These are phyloP conservation scores for Sebastes elongatus DNA, from an alignment of 2,797 vertebrate species.

Conservation along the genomic window DNA sequence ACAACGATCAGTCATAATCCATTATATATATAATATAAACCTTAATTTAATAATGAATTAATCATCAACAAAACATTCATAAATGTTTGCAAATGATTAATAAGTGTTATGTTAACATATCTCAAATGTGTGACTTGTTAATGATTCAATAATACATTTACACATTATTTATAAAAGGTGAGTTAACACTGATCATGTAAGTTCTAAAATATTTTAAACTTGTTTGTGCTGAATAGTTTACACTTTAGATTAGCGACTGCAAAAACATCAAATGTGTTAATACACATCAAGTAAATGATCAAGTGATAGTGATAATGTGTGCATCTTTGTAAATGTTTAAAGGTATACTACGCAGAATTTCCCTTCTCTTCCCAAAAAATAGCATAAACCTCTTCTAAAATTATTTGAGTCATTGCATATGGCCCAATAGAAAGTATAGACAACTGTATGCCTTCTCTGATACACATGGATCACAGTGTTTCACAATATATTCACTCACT, in stretches of 20 bases:
- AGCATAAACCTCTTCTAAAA: neutral
- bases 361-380: neutral
- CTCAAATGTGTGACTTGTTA: neutral
- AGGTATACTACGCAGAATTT: neutral
- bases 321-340: neutral
- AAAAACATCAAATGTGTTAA: neutral
- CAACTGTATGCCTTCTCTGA: neutral
- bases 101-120: neutral
- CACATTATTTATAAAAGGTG: neutral
- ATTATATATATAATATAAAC: too few species aligned
- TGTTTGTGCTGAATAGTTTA: neutral
- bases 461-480: too few species aligned
- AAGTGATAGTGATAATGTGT: neutral
- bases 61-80: neutral
- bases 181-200: neutral
- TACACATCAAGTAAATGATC: neutral
- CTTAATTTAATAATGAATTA: neutral
- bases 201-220: neutral
- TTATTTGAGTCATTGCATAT: neutral
- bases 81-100: neutral
- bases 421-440: neutral
- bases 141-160: neutral
- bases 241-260: neutral
- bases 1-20: too few species aligned
- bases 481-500: too few species aligned